Percentiles rank a stretch among this genome's conserved stretches.
Conservation (phyloP, 2,797 vertebrate genomes). For the Hafferia zeledoni region DNA sequence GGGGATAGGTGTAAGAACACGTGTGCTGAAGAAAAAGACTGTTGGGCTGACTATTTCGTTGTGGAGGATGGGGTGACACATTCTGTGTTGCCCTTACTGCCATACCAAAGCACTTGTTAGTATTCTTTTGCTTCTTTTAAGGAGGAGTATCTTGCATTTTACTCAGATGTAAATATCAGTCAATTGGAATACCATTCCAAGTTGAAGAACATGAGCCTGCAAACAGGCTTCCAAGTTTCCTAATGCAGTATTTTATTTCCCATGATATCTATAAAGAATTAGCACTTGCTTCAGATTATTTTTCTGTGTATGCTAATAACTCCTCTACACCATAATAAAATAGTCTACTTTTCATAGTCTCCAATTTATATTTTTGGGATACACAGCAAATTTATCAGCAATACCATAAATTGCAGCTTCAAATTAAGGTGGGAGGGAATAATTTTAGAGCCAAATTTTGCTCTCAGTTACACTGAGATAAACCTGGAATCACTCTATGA, state of each 20-base stretch:
- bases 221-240: not conserved
- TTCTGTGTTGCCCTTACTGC: not conserved
- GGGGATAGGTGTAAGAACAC: not conserved
- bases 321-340: not conserved
- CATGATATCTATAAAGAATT: not conserved
- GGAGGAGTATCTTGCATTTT: not conserved
- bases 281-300: not conserved
- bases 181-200: not conserved
- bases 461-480: constrained; percentile 5
- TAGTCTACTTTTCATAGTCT: not conserved
- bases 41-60: not conserved
- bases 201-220: not conserved
- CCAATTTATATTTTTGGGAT: not conserved
- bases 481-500: not conserved
- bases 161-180: not conserved
- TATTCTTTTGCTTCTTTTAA: not conserved
- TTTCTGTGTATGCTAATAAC: not conserved
- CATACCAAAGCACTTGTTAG: not conserved
- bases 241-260: not conserved
- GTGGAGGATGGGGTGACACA: not conserved
- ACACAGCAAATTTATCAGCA: not conserved
- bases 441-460: constrained; percentile 23
- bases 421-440: not conserved
- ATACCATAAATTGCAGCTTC: not conserved
- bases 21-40: not conserved